These are phyloP conservation scores for Rhinolophus sinicus DNA, from an alignment of 2,113 vertebrate genomes.

Conservation along the genomic window DNA sequence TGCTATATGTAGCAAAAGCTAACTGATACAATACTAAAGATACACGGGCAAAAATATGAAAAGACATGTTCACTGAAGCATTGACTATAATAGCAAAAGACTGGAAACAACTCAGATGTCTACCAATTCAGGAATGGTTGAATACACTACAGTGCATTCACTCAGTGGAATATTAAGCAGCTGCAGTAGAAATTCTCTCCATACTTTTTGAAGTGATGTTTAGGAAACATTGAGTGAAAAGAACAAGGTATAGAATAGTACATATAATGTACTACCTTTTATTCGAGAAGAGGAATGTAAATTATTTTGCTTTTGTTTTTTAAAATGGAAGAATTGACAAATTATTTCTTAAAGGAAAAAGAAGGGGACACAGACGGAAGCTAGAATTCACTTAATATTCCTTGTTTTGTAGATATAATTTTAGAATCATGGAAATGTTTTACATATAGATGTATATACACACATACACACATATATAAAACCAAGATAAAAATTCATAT, in stretches of 20 bases:
- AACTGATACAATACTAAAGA: neutral
- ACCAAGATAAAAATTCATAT: neutral
- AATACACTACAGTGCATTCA: neutral
- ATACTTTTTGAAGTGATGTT: neutral
- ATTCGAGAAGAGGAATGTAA: neutral
- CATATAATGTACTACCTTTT: neutral
- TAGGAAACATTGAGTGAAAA: neutral
- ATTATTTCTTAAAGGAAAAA: neutral
- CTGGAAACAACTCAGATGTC: neutral
- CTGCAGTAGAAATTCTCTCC: neutral
- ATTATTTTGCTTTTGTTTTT: neutral
- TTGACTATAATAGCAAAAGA: neutral
- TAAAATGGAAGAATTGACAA: neutral
- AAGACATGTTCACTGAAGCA: neutral
- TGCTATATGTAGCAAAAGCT: neutral
- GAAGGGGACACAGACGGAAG: neutral
- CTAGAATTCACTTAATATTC: neutral
- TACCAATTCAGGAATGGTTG: neutral
- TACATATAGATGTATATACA: neutral
- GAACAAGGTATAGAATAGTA: neutral
- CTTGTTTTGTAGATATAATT: neutral
- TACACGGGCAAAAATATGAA: neutral
- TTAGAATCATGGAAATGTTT: slow-evolving; percentile 9
- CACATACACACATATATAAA: neutral
- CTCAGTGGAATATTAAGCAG: neutral